Percentiles rank a stretch among this genome's conserved stretches.
Conservation (phyloP, 2,888 invertebrate genomes). For the Drosophila dives region DNA sequence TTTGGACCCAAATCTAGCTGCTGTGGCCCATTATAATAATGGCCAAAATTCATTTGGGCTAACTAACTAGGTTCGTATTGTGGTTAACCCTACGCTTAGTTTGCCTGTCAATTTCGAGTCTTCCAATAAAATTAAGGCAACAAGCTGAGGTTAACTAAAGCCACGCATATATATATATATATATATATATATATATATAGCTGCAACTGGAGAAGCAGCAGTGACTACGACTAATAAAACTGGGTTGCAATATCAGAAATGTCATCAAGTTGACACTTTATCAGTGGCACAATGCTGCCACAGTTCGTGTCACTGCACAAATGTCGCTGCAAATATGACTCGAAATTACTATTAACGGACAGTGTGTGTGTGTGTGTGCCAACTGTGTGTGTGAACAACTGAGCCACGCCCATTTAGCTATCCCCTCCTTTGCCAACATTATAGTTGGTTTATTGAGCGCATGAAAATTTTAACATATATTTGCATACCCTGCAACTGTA, state of each 20-base stretch:
- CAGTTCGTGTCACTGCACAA: constrained; percentile 36
- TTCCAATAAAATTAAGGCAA: background rate
- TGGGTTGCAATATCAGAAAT: constrained; percentile 54
- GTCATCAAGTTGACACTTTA: constrained; percentile 71
- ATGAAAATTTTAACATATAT: constrained; percentile 51
- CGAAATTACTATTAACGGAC: constrained; percentile 67
- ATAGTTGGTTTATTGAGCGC: constrained; percentile 61
- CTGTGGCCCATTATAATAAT: constrained; percentile 55
- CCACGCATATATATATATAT: background rate
- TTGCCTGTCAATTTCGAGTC: constrained; percentile 40
- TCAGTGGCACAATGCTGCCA: constrained; percentile 43
- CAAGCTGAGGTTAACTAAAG: background rate
- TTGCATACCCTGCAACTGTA: constrained; percentile 4
- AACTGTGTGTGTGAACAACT: background rate
- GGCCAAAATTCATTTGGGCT: constrained; percentile 42
- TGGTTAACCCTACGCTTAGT: constrained; percentile 30
- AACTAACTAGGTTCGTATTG: constrained; percentile 18
- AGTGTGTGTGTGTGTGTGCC: background rate
- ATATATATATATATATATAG: too few species aligned
- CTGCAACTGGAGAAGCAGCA: background rate
- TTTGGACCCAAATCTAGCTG: constrained; percentile 22
- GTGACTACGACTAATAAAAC: constrained; percentile 19
- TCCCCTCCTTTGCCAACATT: constrained; percentile 6
- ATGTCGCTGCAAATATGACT: constrained; percentile 57
- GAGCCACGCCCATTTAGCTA: background rate